Evolutionary conservation across 2,113 vertebrate species (phyloP).

Genomic region (Passerina amoena): DNA sequence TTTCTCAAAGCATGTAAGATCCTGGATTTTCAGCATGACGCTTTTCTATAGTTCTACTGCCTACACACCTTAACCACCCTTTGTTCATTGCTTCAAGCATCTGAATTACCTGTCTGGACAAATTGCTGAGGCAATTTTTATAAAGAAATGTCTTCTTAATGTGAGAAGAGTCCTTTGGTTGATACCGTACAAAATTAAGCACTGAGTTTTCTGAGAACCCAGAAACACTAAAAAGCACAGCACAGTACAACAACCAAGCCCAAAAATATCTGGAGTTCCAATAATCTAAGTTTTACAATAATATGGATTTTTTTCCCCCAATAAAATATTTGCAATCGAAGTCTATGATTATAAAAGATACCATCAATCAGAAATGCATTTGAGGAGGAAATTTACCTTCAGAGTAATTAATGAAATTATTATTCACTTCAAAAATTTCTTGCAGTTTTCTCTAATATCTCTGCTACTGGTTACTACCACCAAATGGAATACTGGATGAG

Average conservation of each 20-base stretch:
- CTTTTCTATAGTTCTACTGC: not conserved
- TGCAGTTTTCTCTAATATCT: not conserved
- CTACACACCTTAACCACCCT: not conserved
- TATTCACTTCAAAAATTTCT: not conserved
- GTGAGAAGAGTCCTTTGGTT: not conserved
- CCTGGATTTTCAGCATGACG: not conserved
- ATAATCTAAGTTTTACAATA: not conserved
- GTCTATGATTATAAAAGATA: not conserved
- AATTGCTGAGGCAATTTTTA: not conserved
- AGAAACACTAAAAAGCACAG: not conserved
- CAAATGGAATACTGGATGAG: not conserved
- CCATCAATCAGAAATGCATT: not conserved
- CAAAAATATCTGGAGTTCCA: not conserved
- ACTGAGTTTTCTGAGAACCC: not conserved
- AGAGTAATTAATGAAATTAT: not conserved
- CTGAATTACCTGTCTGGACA: not conserved
- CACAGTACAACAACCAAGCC: not conserved
- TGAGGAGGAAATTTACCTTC: not conserved
- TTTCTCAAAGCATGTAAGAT: not conserved
- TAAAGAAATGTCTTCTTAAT: not conserved
- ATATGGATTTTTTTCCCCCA: fast-evolving
- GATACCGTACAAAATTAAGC: not conserved
- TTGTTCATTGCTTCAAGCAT: not conserved
- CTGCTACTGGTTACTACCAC: not conserved
- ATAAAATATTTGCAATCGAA: not conserved